phyloP scores from a whole-genome alignment of 2,797 vertebrate genomes.

The Melanotaenia pygmaea region DNA sequence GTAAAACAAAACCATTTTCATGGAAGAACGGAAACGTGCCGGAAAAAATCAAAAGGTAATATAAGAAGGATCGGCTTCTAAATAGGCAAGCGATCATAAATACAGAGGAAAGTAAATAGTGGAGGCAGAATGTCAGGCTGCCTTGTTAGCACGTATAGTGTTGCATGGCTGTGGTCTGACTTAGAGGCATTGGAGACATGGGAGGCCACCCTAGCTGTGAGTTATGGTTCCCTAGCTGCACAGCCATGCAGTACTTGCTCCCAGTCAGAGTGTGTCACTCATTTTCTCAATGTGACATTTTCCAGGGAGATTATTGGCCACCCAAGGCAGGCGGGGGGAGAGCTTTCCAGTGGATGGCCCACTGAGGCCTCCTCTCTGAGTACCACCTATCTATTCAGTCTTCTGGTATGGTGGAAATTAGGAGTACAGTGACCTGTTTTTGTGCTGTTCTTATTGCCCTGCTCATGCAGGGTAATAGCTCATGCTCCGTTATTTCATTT shows the following conservation, averaged over 20 bases:
- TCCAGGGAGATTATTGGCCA: slow-evolving; percentile 55
- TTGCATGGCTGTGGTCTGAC: slow-evolving; percentile 77
- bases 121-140: slow-evolving; percentile 70
- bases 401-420: slow-evolving; percentile 30
- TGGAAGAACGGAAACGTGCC: slow-evolving; percentile 40
- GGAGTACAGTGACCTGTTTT: slow-evolving; percentile 42
- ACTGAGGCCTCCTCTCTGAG: slow-evolving; percentile 27
- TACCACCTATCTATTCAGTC: slow-evolving; percentile 33
- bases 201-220: slow-evolving; percentile 73
- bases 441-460: not conserved
- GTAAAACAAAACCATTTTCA: slow-evolving; percentile 55
- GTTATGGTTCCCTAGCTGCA: slow-evolving; percentile 65
- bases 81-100: slow-evolving; percentile 68
- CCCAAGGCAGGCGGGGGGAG: slow-evolving; percentile 18
- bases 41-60: slow-evolving; percentile 62
- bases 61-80: slow-evolving; percentile 50
- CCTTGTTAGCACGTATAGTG: slow-evolving; percentile 78
- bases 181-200: slow-evolving; percentile 67
- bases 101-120: slow-evolving; percentile 78
- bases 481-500: not conserved
- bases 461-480: not conserved
- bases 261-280: slow-evolving; percentile 64
- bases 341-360: slow-evolving; percentile 45
- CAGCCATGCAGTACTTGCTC: slow-evolving; percentile 55
- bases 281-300: slow-evolving; percentile 66